Conservation (phyloP, 2,888 invertebrate genomes). For the Caenorhabditis imperialis region DNA sequence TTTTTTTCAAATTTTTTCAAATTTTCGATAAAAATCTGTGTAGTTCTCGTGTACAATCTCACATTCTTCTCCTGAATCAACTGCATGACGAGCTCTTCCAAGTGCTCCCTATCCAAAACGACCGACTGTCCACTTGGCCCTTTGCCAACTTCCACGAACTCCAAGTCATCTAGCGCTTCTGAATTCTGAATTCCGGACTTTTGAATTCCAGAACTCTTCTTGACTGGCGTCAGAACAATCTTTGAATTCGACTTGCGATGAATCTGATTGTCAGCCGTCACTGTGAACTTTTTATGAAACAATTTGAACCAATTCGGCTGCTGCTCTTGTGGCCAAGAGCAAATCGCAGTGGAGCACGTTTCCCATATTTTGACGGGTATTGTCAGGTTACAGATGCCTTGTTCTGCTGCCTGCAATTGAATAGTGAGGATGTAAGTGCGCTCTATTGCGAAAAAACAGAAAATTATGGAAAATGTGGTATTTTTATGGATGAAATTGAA, state of each 20-base stretch:
- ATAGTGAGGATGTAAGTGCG: no score
- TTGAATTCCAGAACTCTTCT: not conserved
- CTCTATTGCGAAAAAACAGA: no score
- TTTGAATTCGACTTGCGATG: not conserved
- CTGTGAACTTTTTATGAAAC: constrained; percentile 12
- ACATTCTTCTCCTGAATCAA: constrained; percentile 1
- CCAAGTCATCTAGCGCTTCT: not conserved
- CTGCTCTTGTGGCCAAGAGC: constrained; percentile 23
- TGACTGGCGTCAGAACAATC: constrained; percentile 19
- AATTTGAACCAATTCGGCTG: constrained; percentile 33
- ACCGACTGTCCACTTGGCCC: constrained; percentile 11
- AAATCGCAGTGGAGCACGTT: not conserved
- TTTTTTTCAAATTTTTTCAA: no score
- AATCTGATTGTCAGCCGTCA: constrained; percentile 15
- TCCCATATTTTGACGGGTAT: not conserved
- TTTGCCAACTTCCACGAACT: constrained; percentile 14
- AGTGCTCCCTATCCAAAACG: constrained; percentile 6
- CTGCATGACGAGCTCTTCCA: constrained; percentile 14
- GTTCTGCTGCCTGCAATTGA: constrained; percentile 47
- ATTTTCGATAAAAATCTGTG: no score
- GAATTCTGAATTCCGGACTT: not conserved
- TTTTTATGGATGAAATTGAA: no score
- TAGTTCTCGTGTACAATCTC: no score
- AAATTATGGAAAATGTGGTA: no score
- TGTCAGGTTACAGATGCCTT: constrained; percentile 23